Conservation (phyloP, 2,888 invertebrate species). For the Nudaria mundana region DNA sequence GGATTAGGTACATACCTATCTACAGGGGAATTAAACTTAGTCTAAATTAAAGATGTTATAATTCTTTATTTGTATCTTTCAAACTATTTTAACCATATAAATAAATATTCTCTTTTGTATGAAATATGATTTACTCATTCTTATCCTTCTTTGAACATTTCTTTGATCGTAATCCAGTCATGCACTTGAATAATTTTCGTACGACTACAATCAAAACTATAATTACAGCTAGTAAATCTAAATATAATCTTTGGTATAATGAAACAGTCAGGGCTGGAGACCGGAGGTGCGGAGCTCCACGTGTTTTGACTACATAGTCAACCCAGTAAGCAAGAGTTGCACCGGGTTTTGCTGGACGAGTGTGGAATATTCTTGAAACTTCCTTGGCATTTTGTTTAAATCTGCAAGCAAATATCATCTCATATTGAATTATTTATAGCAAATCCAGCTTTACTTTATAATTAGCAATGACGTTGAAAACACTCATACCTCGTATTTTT, state of each 20-base stretch:
- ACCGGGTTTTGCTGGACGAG: slow-evolving; percentile 76
- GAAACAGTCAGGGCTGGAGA: slow-evolving; percentile 44
- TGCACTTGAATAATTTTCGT: background rate
- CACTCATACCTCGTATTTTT: too few relatives aligned
- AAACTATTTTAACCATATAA: too few relatives aligned
- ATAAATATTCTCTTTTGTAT: too few relatives aligned
- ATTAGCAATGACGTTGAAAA: too few relatives aligned
- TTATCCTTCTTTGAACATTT: background rate
- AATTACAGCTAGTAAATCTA: slow-evolving; percentile 38
- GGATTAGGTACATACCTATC: too few relatives aligned
- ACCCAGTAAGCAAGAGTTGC: slow-evolving; percentile 85
- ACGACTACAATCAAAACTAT: slow-evolving; percentile 2
- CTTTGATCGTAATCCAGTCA: background rate
- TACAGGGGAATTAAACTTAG: too few relatives aligned
- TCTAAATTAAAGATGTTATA: too few relatives aligned
- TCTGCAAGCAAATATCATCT: too few relatives aligned
- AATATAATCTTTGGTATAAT: slow-evolving; percentile 54
- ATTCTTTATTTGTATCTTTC: too few relatives aligned
- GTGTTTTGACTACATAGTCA: slow-evolving; percentile 82
- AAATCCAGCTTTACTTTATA: too few relatives aligned
- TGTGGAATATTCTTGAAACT: slow-evolving; percentile 45
- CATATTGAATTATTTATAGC: too few relatives aligned
- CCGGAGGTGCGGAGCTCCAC: slow-evolving; percentile 76
- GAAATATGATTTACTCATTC: slow-evolving; percentile 3
- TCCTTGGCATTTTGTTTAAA: slow-evolving; percentile 42